Conservation (phyloP, 2,113 vertebrate genomes). For the Lophius piscatorius region DNA sequence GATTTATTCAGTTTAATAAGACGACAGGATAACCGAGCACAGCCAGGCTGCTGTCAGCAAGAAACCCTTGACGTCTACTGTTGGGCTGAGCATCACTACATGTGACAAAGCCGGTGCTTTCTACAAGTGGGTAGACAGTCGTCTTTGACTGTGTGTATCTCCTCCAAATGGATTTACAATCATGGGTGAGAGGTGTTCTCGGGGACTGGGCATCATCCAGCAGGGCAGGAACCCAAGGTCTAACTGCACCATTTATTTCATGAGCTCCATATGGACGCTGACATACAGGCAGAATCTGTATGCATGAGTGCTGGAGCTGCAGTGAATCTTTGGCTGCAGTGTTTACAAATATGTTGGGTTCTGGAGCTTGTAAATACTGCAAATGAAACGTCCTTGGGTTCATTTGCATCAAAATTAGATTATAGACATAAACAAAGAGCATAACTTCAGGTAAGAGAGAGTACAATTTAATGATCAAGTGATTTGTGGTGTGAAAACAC, state of each 20-base stretch:
- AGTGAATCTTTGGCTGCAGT: neutral
- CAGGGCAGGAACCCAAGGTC: constrained; percentile 23
- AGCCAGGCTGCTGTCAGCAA: constrained; percentile 62
- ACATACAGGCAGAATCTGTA: constrained; percentile 19
- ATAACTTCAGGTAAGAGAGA: neutral
- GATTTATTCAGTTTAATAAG: constrained; percentile 71
- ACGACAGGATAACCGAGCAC: constrained; percentile 53
- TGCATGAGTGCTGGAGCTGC: neutral
- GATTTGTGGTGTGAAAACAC: neutral
- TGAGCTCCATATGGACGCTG: constrained; percentile 11
- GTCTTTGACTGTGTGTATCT: constrained; percentile 45
- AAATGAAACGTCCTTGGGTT: neutral
- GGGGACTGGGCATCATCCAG: constrained; percentile 12
- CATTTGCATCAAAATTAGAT: constrained; percentile 1
- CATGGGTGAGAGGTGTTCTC: constrained; percentile 47
- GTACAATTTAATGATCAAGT: neutral
- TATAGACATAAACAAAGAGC: neutral
- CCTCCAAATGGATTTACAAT: constrained; percentile 58
- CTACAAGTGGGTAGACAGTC: constrained; percentile 42
- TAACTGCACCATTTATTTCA: constrained; percentile 13
- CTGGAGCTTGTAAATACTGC: constrained; percentile 23
- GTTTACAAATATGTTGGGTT: constrained; percentile 8
- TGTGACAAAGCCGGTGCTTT: constrained; percentile 70
- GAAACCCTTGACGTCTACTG: constrained; percentile 69
- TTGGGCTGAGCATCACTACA: constrained; percentile 51